Conservation (phyloP, 2,113 vertebrate species). For the Ranitomeya variabilis region DNA sequence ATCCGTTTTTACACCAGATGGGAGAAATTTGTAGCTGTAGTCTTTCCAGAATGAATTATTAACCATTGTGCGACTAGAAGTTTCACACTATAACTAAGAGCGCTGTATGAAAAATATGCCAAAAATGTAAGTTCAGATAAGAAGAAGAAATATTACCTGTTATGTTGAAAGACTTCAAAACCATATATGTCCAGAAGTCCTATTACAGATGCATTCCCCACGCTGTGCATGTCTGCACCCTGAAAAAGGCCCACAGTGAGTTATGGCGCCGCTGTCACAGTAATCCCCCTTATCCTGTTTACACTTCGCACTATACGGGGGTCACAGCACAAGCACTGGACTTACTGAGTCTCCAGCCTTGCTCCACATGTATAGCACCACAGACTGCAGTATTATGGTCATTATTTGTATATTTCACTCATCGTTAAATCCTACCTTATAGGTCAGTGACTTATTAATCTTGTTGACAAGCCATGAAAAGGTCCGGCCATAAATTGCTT, state of each 20-base stretch:
- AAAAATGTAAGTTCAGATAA: neutral
- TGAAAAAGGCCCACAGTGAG: conserved; percentile 60
- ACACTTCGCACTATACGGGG: neutral
- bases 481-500: conserved; percentile 92
- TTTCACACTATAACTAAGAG: neutral
- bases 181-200: conserved; percentile 96
- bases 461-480: conserved; percentile 97
- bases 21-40: too few species aligned
- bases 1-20: too few species aligned
- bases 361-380: neutral
- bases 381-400: too few species aligned
- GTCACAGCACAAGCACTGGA: too few species aligned
- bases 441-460: conserved; percentile 90
- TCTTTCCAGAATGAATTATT: too few species aligned
- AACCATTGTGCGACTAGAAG: too few species aligned
- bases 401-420: neutral
- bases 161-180: conserved; percentile 96
- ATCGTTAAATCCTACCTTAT: conserved; percentile 75
- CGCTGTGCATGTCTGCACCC: conserved; percentile 81
- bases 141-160: conserved; percentile 76
- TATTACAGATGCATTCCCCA: conserved; percentile 83
- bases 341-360: neutral
- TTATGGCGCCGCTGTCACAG: neutral
- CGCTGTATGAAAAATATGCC: neutral
- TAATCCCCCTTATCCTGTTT: conserved; percentile 6